Conservation (phyloP, 2,797 vertebrate genomes). For the Chloroceryle inda region DNA sequence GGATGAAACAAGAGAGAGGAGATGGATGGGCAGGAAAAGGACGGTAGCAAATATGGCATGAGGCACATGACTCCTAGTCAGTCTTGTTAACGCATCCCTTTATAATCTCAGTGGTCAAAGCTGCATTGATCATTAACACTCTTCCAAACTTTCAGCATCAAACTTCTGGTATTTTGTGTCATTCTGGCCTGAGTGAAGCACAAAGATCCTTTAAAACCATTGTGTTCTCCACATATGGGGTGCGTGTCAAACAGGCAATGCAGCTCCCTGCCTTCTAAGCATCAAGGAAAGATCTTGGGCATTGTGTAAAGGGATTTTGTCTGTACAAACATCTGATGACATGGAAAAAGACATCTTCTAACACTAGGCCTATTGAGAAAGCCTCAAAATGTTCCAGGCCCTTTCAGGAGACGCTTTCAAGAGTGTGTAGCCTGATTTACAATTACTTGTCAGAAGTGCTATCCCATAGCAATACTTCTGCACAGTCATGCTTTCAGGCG, state of each 20-base stretch:
- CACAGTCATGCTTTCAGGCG: fast-evolving
- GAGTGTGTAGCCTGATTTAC: not conserved
- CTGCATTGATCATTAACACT: not conserved
- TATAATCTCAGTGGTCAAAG: not conserved
- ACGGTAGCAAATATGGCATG: not conserved
- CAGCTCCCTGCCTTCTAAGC: not conserved
- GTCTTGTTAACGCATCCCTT: not conserved
- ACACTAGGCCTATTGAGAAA: not conserved
- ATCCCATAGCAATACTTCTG: not conserved
- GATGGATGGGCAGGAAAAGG: not conserved
- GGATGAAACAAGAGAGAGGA: not conserved
- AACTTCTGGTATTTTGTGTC: not conserved
- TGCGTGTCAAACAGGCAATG: not conserved
- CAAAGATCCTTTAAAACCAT: not conserved
- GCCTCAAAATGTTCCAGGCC: fast-evolving
- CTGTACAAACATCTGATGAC: not conserved
- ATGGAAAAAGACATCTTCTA: not conserved
- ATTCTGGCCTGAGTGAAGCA: not conserved
- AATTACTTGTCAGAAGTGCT: not conserved
- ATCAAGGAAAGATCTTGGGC: not conserved
- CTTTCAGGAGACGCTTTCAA: not conserved
- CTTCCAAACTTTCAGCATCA: not conserved
- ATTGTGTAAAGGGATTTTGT: not conserved
- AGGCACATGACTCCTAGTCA: not conserved
- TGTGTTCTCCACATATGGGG: not conserved